A percentile compares a stretch with the other conserved stretches of the same genome.
Evolutionary conservation across 2,797 vertebrate genomes (phyloP).

Genomic region (Ctenopoma kingsleyae): DNA sequence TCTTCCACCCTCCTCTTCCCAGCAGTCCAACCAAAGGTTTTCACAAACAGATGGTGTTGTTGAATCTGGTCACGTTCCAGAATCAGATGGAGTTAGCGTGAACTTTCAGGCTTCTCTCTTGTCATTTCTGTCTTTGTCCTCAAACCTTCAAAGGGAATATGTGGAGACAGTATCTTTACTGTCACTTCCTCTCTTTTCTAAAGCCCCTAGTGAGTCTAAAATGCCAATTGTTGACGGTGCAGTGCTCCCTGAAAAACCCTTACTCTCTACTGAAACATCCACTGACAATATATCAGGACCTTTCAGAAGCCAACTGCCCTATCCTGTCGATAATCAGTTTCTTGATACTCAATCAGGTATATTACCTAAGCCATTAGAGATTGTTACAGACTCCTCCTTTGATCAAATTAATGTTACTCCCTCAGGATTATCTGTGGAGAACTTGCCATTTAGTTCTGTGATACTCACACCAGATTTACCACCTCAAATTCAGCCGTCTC

Average conservation of each 20-base stretch:
- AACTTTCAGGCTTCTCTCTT: constrained; percentile 33
- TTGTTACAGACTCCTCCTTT: background rate
- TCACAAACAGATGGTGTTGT: constrained; percentile 23
- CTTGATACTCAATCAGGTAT: constrained; percentile 1
- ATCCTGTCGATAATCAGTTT: constrained; percentile 10
- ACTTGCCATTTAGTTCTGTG: background rate
- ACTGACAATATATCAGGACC: constrained; percentile 1
- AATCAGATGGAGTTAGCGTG: constrained; percentile 23
- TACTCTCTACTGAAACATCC: constrained; percentile 31
- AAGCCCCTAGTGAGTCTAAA: constrained; percentile 23
- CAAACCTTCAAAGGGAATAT: constrained; percentile 52
- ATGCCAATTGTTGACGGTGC: constrained; percentile 28
- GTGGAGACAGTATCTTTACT: constrained; percentile 27
- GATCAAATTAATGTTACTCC: constrained; percentile 28
- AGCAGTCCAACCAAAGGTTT: background rate
- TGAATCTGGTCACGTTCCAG: constrained; percentile 37
- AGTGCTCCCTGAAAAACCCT: constrained; percentile 25
- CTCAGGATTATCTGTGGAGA: background rate
- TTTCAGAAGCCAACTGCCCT: background rate
- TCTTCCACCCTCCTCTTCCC: constrained; percentile 6
- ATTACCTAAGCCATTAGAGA: background rate
- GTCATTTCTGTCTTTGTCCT: constrained; percentile 35
- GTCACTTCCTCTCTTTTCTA: constrained; percentile 23
- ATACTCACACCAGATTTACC: background rate
- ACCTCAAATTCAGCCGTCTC: background rate